A percentile compares a stretch with the other conserved stretches of the same genome.
phyloP scores from a whole-genome alignment of 2,113 vertebrate genomes.

The Tursiops truncatus region DNA sequence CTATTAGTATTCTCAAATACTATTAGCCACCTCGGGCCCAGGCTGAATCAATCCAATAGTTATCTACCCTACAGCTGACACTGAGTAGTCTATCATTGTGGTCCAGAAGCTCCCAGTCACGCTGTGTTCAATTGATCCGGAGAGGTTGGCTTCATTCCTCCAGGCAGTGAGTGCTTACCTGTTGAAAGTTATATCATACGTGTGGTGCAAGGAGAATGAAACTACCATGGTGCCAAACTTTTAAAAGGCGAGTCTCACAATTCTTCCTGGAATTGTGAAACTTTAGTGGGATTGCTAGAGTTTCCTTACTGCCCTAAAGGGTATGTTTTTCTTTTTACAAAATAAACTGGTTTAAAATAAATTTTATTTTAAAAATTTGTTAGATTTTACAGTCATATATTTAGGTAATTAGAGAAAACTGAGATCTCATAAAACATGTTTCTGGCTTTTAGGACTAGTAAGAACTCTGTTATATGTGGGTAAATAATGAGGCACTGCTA shows the following conservation, averaged over 20 bases:
- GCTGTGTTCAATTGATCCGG: neutral
- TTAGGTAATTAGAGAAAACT: neutral
- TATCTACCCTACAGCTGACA: neutral
- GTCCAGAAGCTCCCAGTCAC: neutral
- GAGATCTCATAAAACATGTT: neutral
- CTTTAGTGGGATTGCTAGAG: neutral
- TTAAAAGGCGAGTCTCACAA: neutral
- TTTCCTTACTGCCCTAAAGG: neutral
- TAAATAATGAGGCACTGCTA: neutral
- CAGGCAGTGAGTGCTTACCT: neutral
- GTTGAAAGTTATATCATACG: neutral
- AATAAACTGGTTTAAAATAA: neutral
- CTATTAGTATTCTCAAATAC: neutral
- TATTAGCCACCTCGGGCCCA: neutral
- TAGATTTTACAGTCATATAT: neutral
- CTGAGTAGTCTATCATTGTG: neutral
- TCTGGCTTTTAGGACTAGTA: neutral
- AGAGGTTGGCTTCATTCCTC: neutral
- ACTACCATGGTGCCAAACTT: neutral
- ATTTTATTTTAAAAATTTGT: conserved; percentile 1
- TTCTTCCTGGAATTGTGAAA: neutral
- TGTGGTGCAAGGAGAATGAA: neutral
- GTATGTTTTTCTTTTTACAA: neutral
- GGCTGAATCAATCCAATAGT: neutral
- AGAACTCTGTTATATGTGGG: neutral